Conservation (phyloP, 2,113 vertebrate genomes). For the Isurus oxyrinchus region DNA sequence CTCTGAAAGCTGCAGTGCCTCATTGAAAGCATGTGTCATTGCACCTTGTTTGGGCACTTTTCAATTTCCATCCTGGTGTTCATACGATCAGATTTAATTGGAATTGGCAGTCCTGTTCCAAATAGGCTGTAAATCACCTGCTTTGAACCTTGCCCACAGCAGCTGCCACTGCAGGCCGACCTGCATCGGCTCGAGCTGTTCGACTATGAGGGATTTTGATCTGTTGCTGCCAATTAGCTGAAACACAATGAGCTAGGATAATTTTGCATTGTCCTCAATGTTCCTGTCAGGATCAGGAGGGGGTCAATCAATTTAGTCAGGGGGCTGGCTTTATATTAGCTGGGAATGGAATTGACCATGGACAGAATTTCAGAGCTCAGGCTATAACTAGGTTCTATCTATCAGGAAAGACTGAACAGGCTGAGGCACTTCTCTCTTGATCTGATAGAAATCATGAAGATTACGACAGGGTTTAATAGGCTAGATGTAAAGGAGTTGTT, state of each 20-base stretch:
- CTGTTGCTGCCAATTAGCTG: background rate
- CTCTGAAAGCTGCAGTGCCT: background rate
- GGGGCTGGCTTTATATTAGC: background rate
- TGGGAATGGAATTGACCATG: background rate
- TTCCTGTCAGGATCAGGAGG: background rate
- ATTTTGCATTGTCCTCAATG: background rate
- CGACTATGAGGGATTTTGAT: background rate
- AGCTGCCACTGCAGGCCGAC: background rate
- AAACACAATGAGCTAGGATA: background rate
- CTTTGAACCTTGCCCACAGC: background rate
- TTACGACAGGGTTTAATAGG: background rate
- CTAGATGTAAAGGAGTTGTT: background rate
- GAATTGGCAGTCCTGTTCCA: background rate
- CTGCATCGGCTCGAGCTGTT: background rate
- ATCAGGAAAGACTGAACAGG: background rate
- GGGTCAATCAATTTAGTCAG: background rate
- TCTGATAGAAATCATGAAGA: background rate
- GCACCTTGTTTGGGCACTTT: background rate
- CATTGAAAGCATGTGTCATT: background rate
- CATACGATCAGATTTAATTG: background rate
- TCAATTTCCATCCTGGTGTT: background rate
- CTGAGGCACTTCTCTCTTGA: background rate
- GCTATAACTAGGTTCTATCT: too few species aligned
- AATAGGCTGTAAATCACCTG: background rate
- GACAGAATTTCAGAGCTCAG: background rate